These are phyloP conservation scores for Drosophila flavopinicola DNA, from an alignment of 2,888 invertebrate genomes.

Conservation along the genomic window DNA sequence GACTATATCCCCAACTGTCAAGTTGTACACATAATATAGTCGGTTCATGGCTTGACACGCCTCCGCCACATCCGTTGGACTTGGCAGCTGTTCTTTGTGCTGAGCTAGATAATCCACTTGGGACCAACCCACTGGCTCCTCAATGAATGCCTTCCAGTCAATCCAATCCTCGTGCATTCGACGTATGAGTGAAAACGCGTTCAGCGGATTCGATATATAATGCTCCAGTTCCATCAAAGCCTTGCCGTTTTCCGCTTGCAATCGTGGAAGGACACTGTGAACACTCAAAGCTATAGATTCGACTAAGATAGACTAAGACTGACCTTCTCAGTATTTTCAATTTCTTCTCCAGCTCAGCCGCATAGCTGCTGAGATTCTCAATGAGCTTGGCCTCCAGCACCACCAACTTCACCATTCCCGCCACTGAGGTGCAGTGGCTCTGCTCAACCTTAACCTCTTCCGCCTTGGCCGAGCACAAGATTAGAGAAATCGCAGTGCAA, in stretches of 20 bases:
- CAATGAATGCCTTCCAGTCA: constrained; percentile 69
- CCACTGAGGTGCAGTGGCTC: constrained; percentile 69
- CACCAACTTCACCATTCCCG: constrained; percentile 68
- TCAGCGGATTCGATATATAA: constrained; percentile 77
- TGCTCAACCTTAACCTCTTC: constrained; percentile 15
- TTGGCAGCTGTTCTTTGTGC: constrained; percentile 85
- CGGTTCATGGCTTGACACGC: constrained; percentile 96
- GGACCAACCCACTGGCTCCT: constrained; percentile 50
- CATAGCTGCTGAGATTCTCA: constrained; percentile 61
- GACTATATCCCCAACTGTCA: constrained; percentile 92
- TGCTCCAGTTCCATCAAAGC: constrained; percentile 48
- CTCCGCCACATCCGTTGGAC: constrained; percentile 94
- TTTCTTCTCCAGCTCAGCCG: constrained; percentile 65
- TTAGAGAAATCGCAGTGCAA: constrained; percentile 38
- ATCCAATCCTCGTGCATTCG: constrained; percentile 79
- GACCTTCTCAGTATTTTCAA: constrained; percentile 65
- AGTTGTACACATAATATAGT: constrained; percentile 94
- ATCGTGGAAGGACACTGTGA: constrained; percentile 47
- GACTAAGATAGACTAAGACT: background rate
- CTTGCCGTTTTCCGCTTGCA: constrained; percentile 62
- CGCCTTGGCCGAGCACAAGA: constrained; percentile 34
- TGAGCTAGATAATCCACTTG: constrained; percentile 27
- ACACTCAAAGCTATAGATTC: background rate
- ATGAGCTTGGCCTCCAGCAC: constrained; percentile 66
- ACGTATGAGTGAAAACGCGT: constrained; percentile 69